Conservation (phyloP, 2,888 invertebrate species). For the Parnassius mnemosyne region DNA sequence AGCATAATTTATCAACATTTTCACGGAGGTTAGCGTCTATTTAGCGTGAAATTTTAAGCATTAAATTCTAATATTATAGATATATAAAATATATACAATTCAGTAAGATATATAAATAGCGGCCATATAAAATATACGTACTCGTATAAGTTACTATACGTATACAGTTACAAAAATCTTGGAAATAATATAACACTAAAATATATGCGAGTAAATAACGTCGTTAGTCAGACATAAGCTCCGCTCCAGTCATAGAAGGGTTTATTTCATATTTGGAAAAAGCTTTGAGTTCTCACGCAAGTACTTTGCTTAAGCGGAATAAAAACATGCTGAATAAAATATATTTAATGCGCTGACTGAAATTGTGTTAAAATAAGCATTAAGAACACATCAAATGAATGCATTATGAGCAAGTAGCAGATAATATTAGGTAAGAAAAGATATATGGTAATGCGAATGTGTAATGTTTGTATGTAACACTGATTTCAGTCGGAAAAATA, state of each 20-base stretch:
- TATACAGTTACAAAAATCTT: too few relatives aligned
- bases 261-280: constrained; percentile 2
- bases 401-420: too few relatives aligned
- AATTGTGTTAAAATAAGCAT: constrained; percentile 42
- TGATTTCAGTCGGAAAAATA: constrained; percentile 44
- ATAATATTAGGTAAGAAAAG: neutral
- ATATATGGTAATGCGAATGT: neutral
- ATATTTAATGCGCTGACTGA: constrained; percentile 40
- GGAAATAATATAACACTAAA: too few relatives aligned
- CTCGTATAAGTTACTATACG: too few relatives aligned
- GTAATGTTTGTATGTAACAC: constrained; percentile 39
- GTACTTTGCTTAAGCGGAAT: constrained; percentile 7
- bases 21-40: too few relatives aligned
- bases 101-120: too few relatives aligned
- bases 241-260: constrained; percentile 14
- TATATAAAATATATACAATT: too few relatives aligned
- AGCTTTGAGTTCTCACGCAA: constrained; percentile 9
- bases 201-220: too few relatives aligned
- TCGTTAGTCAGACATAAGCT: neutral
- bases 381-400: constrained; percentile 20
- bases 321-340: constrained; percentile 30
- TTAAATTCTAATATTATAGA: too few relatives aligned
- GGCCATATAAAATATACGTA: too few relatives aligned
- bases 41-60: too few relatives aligned
- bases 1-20: too few relatives aligned